phyloP scores from a whole-genome alignment of 2,797 vertebrate genomes.

The Ibycter americanus region DNA sequence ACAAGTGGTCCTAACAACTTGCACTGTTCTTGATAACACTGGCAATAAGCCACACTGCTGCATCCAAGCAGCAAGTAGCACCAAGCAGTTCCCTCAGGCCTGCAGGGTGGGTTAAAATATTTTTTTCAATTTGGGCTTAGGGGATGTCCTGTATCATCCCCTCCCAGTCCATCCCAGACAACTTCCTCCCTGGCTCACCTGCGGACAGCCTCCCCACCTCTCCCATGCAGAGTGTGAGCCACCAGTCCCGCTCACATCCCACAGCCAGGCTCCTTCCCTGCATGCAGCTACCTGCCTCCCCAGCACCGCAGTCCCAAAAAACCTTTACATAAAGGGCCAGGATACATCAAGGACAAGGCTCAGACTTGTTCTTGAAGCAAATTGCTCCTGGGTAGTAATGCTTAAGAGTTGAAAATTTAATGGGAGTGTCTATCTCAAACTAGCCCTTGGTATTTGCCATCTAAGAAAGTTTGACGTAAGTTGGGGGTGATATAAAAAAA shows the following conservation, averaged over 20 bases:
- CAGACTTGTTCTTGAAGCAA: neutral
- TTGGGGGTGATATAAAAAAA: neutral
- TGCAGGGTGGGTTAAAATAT: neutral
- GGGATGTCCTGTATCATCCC: too few species aligned
- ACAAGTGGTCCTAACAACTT: neutral
- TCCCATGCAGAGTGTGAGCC: fast-evolving
- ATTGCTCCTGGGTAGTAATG: neutral
- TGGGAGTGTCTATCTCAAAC: neutral
- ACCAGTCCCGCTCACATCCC: neutral
- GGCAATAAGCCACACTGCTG: neutral
- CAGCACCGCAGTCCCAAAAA: neutral
- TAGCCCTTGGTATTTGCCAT: neutral
- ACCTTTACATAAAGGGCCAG: neutral
- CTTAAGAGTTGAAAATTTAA: neutral
- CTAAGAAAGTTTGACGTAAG: neutral
- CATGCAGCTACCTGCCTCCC: neutral
- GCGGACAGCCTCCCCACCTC: neutral
- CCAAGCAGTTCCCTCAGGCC: neutral
- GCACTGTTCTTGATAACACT: neutral
- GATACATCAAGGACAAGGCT: neutral
- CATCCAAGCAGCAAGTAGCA: neutral
- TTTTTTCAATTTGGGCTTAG: neutral
- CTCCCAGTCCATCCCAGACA: neutral
- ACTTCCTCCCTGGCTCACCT: neutral
- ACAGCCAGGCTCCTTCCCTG: neutral